Conservation (phyloP, 2,888 invertebrate species). For the Netelia melanura region DNA sequence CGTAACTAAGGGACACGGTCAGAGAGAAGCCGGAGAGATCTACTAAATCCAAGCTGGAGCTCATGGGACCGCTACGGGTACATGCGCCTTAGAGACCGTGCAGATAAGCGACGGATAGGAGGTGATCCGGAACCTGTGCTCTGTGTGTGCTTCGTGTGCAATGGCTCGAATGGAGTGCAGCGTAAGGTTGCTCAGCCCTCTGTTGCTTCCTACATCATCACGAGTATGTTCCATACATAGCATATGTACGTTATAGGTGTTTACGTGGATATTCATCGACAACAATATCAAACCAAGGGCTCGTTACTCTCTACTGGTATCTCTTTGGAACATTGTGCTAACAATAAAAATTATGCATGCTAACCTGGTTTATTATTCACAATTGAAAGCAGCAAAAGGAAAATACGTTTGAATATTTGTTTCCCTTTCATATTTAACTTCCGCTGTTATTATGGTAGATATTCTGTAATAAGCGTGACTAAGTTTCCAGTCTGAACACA, state of each 20-base stretch:
- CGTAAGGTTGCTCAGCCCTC: not conserved
- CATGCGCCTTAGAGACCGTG: constrained; percentile 80
- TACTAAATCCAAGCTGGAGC: constrained; percentile 75
- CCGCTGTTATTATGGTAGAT: too few species aligned
- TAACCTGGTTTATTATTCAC: too few species aligned
- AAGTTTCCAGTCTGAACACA: too few species aligned
- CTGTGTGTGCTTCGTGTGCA: not conserved
- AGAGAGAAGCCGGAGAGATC: constrained; percentile 66
- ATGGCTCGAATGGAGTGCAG: constrained; percentile 1
- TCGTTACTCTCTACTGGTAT: not conserved
- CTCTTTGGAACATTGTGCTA: not conserved
- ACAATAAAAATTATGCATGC: not conserved
- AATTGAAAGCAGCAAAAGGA: too few species aligned
- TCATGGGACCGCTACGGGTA: constrained; percentile 63
- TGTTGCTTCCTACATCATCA: not conserved
- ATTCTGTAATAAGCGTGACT: too few species aligned
- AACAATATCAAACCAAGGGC: not conserved
- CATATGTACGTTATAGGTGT: not conserved
- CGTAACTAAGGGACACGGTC: constrained; percentile 79
- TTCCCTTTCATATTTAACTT: too few species aligned
- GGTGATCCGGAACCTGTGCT: constrained; percentile 79
- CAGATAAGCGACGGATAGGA: constrained; percentile 80
- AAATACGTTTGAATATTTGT: too few species aligned
- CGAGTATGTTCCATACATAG: not conserved
- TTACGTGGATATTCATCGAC: not conserved